Evolutionary conservation across 1,140 invertebrate genomes (phyloP).

Genomic region (Drosophila tsacasi): DNA sequence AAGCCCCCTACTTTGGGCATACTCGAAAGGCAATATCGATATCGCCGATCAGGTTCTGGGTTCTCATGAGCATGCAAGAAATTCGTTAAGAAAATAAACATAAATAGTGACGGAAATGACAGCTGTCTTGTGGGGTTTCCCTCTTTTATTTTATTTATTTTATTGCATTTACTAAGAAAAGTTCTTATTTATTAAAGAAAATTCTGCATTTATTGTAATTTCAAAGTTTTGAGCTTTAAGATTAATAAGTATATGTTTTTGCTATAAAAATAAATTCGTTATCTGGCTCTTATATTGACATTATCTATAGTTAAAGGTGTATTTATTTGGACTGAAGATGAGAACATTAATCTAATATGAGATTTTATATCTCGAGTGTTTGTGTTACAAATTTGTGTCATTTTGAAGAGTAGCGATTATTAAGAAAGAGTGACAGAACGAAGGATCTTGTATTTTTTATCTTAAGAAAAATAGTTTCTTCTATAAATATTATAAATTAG

Average conservation of each 20-base stretch:
- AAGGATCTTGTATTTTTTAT: not conserved
- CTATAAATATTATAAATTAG: not conserved
- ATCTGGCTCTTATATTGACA: not conserved
- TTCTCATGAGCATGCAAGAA: not conserved
- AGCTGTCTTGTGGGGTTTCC: not conserved
- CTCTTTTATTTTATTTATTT: not conserved
- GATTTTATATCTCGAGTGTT: constrained; percentile 27
- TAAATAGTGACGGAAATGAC: not conserved
- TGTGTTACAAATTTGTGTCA: constrained; percentile 8
- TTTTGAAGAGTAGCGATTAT: constrained; percentile 12
- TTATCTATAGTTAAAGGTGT: not conserved
- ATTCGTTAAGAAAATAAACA: constrained; percentile 3
- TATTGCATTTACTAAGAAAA: not conserved
- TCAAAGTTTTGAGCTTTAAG: not conserved
- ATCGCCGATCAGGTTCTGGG: not conserved
- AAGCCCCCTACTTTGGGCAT: constrained; percentile 14
- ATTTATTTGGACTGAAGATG: not conserved
- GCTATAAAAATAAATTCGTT: not conserved
- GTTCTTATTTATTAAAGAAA: not conserved
- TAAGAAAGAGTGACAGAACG: not conserved
- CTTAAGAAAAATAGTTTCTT: not conserved
- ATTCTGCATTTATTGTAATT: too few species aligned
- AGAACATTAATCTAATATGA: constrained; percentile 19
- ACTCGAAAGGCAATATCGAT: constrained; percentile 14
- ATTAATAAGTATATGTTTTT: not conserved